Percentiles rank a stretch among this genome's conserved stretches.
Conservation (phyloP, 2,113 vertebrate genomes). For the Esox niger region DNA sequence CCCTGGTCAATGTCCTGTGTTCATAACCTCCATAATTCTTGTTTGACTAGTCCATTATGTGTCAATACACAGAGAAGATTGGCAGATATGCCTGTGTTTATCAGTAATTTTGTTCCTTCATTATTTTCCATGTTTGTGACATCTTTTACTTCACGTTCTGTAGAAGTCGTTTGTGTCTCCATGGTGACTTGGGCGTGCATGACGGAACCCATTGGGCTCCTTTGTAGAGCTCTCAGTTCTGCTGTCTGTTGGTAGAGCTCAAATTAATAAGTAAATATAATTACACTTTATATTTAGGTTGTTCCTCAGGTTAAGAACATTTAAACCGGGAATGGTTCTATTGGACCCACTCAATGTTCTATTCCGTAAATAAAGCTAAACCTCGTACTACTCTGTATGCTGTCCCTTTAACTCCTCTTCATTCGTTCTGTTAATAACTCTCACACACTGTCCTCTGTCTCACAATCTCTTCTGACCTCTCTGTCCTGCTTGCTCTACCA, state of each 20-base stretch:
- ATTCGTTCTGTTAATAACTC: neutral
- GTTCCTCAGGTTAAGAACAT: too few relatives aligned
- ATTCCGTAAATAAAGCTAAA: too few relatives aligned
- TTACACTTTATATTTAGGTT: too few relatives aligned
- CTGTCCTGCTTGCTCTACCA: slow-evolving; percentile 53
- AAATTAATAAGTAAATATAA: neutral
- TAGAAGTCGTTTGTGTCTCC: neutral
- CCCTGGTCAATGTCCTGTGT: neutral
- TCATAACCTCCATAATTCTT: neutral
- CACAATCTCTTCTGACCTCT: slow-evolving; percentile 18
- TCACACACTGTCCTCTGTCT: slow-evolving; percentile 6
- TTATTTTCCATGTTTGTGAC: neutral
- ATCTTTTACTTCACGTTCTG: too few relatives aligned
- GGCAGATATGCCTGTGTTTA: neutral
- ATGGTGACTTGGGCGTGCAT: neutral
- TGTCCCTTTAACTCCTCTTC: neutral
- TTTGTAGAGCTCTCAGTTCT: neutral
- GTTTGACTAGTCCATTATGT: neutral
- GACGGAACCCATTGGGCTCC: neutral
- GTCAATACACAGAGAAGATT: neutral
- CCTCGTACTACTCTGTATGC: neutral
- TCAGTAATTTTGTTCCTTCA: neutral
- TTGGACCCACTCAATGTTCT: too few relatives aligned
- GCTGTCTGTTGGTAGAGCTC: neutral
- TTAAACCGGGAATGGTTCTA: too few relatives aligned